Conservation (phyloP, 2,888 invertebrate genomes). For the Caenorhabditis virilis region DNA sequence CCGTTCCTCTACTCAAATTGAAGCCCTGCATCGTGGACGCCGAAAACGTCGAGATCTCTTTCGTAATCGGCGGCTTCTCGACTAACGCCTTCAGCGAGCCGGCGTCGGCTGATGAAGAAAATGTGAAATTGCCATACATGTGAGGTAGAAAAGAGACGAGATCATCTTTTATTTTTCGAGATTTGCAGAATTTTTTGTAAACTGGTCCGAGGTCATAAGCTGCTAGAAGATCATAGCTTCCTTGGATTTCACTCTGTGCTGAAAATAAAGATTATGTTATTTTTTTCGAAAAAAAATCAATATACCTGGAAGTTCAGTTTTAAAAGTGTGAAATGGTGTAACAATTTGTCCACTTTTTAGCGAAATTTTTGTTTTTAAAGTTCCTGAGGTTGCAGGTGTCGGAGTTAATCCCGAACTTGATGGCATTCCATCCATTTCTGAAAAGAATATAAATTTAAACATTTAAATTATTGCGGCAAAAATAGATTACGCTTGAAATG, state of each 20-base stretch:
- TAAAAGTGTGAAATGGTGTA: slow-evolving; percentile 50
- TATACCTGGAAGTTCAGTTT: slow-evolving; percentile 46
- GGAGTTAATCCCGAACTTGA: no score
- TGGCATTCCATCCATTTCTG: no score
- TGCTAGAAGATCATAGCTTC: slow-evolving; percentile 49
- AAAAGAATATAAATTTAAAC: no score
- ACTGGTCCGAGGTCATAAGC: slow-evolving; percentile 45
- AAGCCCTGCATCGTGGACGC: slow-evolving; percentile 51
- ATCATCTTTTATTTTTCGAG: slow-evolving; percentile 37
- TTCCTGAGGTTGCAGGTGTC: slow-evolving; percentile 16
- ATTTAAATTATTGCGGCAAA: no score
- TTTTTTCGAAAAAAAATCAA: slow-evolving; percentile 4
- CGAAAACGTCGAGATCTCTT: slow-evolving; percentile 49
- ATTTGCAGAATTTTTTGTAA: slow-evolving; percentile 6
- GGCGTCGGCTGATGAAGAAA: slow-evolving; percentile 39
- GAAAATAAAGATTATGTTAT: slow-evolving; percentile 12
- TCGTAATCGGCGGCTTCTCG: slow-evolving; percentile 59
- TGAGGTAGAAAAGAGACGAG: slow-evolving; percentile 55
- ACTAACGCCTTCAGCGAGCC: slow-evolving; percentile 50
- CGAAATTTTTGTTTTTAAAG: slow-evolving; percentile 43
- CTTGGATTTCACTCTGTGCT: slow-evolving; percentile 44
- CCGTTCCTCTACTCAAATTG: slow-evolving; percentile 47
- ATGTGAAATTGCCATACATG: slow-evolving; percentile 53
- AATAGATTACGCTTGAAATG: no score
- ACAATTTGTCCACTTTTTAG: slow-evolving; percentile 32